Evolutionary conservation across 2,113 vertebrate genomes (phyloP).

Genomic region (Myotis brandtii): DNA sequence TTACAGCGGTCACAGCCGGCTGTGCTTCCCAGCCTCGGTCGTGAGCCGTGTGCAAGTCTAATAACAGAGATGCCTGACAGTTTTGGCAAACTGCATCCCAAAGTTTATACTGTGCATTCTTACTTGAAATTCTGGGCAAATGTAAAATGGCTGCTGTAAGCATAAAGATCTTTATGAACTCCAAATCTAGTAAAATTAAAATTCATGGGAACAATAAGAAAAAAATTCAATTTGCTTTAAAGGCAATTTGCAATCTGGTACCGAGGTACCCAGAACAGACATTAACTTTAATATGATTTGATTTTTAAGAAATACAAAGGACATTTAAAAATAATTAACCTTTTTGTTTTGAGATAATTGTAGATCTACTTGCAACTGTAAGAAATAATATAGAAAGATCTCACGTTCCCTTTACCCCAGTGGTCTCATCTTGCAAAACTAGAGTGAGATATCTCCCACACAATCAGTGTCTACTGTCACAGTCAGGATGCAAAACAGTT

Average conservation of each 20-base stretch:
- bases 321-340: not conserved
- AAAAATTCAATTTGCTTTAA: not conserved
- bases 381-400: not conserved
- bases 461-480: too few relatives aligned
- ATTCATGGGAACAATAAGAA: not conserved
- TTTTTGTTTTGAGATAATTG: not conserved
- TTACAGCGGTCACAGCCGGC: too few relatives aligned
- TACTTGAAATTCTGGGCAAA: not conserved
- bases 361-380: not conserved
- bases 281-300: not conserved
- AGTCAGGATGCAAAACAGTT: not conserved
- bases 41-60: not conserved
- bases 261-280: not conserved
- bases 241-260: not conserved
- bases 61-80: not conserved
- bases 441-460: not conserved
- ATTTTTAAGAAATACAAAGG: not conserved
- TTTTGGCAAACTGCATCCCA: not conserved
- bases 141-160: not conserved
- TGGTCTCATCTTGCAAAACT: not conserved
- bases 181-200: not conserved
- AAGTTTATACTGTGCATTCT: not conserved
- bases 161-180: not conserved
- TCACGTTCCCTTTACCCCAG: accelerated
- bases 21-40: not conserved